Evolutionary conservation across 2,888 invertebrate genomes (phyloP), one percentile per base, ranked within the genome.

Genomic region (Leptopterna dolabrata): DNA sequence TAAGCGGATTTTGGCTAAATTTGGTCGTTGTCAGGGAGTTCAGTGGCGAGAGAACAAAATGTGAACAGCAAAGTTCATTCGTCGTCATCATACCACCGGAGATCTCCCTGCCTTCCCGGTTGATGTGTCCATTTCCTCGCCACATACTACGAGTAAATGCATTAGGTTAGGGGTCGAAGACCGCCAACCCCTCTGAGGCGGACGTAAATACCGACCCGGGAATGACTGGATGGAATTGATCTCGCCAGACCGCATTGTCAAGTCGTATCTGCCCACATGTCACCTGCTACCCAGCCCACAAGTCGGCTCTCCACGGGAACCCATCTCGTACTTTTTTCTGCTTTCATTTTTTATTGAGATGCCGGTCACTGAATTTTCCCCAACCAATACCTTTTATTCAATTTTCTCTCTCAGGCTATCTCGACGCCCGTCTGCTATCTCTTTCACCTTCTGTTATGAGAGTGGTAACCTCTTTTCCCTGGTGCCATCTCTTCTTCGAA

Each of bases 271-370:
- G 71, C 30, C 86, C 27, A 70, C 76, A 30, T 47, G 29, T 43
- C 19, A 30, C 41, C 71, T 45, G 47, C 76, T 47, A 29, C 41
- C 30, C 19, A 24, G 3, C 45, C 36, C 41, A 41, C 76, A 76
- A 41, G 43, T 71, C 76, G n/a, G 43, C 78, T 43, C 55, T 71
- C 30, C 73, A 27, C 51, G 41, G 30, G 47, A 51, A 78, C 81
- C 86, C 47, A 45, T 41, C 43, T 81, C 41, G 19, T 43, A 81
- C 55, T 47, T 71, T 82, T 73, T 87, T 47, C n/a, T 47, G 51
- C 47, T 47, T 63, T 55, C 43, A 41, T 70, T 76, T 78, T 63
- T 63, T 63, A 63, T 19, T 19, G 63, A 24, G 63, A 63, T 63
- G 13, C 63, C 63, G n/a, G 51, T 4, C 51, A n/a, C 16, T 51